Evolutionary conservation across 2,888 invertebrate species (phyloP), one percentile per base, ranked within the genome.

Genomic region (Cancer borealis): DNA sequence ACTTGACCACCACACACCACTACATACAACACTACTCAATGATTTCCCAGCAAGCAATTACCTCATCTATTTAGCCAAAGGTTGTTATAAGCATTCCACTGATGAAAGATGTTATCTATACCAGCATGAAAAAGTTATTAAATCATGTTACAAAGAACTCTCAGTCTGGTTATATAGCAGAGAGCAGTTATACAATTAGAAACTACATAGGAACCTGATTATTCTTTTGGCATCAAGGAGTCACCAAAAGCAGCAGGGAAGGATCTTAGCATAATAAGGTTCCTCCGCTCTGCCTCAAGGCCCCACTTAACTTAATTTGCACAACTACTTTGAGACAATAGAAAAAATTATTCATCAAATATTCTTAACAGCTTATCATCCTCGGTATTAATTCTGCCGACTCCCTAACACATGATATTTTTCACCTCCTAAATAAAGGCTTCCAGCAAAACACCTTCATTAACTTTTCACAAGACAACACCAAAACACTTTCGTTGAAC

Each of bases 151-250:
- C 54, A 12, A 39, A 10, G 14, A 84, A 39, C 26, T 84, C 39
- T 5, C 21, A 4, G 39, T 39, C 14, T 84, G 84, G n/a, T 10
- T n/a, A 12, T 84, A 84, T 39, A 39, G 14, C 14, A 39, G 39
- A 84, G 17, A 84, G 17, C 84, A 39, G 84, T 84, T 84, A 14
- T 84, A 84, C 0, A 84, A 84, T 8, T 84, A 84, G 30, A 30
- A 84, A 84, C 39, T 39, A 84, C n/a, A 39, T 84, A 84, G 84
- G 84, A 84, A 84, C 84, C 30, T 39, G n/a, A 84, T 39, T 39
- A 21, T 17, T 84, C 30, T 84, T 84, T 84, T 84, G 84, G 39
- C 39, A 39, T 84, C 39, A 39, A 10, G 30, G 84, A 12, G 39
- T 39, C 39, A 84, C 39, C 10, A 39, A 39, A 79, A 26, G 26